phyloP scores from a whole-genome alignment of 2,888 invertebrate species.

The Ophioninae sp. region DNA sequence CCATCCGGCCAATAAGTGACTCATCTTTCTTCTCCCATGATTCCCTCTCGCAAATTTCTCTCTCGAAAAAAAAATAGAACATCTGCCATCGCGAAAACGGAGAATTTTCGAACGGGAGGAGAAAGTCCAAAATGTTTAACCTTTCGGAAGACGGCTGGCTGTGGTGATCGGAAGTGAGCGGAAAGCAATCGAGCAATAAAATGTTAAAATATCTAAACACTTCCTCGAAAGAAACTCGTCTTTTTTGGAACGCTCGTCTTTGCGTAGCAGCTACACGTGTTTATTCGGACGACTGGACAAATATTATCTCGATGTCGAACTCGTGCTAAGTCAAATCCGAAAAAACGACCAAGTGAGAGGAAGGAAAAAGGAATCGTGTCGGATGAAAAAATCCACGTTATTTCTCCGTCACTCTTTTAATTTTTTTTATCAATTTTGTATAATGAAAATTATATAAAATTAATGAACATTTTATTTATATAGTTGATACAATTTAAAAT shows the following conservation, averaged over 20 bases:
- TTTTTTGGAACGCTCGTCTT: constrained; percentile 21
- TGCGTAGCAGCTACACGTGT: constrained; percentile 58
- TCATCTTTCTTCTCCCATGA: constrained; percentile 60
- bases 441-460: too few species aligned
- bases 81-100: neutral
- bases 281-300: constrained; percentile 70
- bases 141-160: neutral
- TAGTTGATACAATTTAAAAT: too few species aligned
- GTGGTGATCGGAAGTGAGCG: neutral
- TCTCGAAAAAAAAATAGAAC: constrained; percentile 15
- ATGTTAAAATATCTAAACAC: neutral
- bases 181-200: neutral
- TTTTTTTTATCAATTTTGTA: too few species aligned
- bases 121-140: neutral
- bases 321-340: constrained; percentile 65
- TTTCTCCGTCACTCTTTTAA: neutral
- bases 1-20: constrained; percentile 72
- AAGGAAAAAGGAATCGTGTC: neutral
- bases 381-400: neutral
- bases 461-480: too few species aligned
- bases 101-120: neutral
- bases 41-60: constrained; percentile 32
- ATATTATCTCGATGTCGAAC: constrained; percentile 70
- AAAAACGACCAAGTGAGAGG: neutral
- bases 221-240: neutral